A percentile compares a stretch with the other conserved stretches of the same genome.
Evolutionary conservation across 2,797 vertebrate species (phyloP).

Genomic region (Paratrypauchen microcephalus): DNA sequence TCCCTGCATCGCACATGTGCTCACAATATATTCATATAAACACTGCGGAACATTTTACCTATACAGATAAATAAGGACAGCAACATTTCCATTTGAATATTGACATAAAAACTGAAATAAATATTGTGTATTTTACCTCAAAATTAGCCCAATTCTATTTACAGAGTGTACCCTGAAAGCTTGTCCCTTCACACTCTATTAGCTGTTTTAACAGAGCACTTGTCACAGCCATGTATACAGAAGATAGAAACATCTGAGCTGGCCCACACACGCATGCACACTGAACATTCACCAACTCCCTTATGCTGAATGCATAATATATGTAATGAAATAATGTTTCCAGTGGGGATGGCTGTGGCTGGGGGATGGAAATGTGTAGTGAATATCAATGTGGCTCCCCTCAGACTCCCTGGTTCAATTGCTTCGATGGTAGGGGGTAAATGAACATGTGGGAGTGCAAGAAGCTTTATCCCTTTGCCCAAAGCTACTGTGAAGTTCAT

Average conservation of each 20-base stretch:
- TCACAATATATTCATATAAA: constrained; percentile 39
- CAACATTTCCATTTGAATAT: constrained; percentile 54
- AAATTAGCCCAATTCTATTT: constrained; percentile 69
- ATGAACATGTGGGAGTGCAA: constrained; percentile 76
- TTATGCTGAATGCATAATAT: constrained; percentile 84
- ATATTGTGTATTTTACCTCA: constrained; percentile 66
- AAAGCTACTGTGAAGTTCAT: constrained; percentile 72
- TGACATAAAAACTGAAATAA: constrained; percentile 67
- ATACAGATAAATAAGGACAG: constrained; percentile 26
- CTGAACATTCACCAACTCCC: constrained; percentile 67
- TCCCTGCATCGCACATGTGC: constrained; percentile 42
- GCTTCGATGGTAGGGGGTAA: constrained; percentile 81
- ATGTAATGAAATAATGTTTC: constrained; percentile 86
- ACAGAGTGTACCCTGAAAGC: constrained; percentile 56
- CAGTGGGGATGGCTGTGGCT: constrained; percentile 78
- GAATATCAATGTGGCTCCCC: constrained; percentile 79
- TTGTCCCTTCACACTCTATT: constrained; percentile 61
- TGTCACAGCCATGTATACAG: constrained; percentile 73
- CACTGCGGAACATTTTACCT: constrained; percentile 24
- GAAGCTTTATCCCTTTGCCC: constrained; percentile 76
- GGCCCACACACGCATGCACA: constrained; percentile 64
- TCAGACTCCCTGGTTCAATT: constrained; percentile 76
- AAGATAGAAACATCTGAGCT: constrained; percentile 61
- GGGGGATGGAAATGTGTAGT: constrained; percentile 72
- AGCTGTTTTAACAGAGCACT: constrained; percentile 69